Percentiles rank a stretch among this genome's conserved stretches.
phyloP scores from a whole-genome alignment of 2,797 vertebrate genomes.

The Neopelma chrysocephalum region DNA sequence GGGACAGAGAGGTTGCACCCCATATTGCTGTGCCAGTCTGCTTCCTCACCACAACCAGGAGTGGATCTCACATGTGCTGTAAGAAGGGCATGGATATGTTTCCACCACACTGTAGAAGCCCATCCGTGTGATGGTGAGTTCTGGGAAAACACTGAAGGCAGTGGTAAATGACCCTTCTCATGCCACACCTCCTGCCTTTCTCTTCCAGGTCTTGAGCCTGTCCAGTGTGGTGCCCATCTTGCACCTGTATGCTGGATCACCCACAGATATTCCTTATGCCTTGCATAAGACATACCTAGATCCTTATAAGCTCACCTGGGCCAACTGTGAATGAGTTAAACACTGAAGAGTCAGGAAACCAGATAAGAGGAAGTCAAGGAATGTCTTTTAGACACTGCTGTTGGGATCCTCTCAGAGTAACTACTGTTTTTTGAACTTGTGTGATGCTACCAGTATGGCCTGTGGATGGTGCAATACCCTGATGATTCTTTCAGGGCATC shows the following conservation, averaged over 20 bases:
- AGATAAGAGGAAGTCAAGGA: neutral
- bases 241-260: rapidly evolving
- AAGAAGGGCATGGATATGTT: neutral
- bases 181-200: neutral
- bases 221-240: neutral
- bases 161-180: neutral
- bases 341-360: neutral
- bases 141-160: neutral
- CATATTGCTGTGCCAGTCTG: neutral
- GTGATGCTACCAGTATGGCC: neutral
- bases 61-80: neutral
- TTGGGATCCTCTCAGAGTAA: neutral
- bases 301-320: neutral
- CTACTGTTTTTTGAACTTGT: neutral
- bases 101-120: neutral
- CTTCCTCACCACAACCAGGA: neutral
- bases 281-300: neutral
- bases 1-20: neutral
- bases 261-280: neutral
- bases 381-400: neutral
- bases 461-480: neutral
- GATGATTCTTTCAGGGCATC: neutral
- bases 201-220: neutral
- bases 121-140: neutral
- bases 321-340: neutral